phyloP scores from a whole-genome alignment of 2,113 vertebrate genomes.

The Phainopepla nitens region DNA sequence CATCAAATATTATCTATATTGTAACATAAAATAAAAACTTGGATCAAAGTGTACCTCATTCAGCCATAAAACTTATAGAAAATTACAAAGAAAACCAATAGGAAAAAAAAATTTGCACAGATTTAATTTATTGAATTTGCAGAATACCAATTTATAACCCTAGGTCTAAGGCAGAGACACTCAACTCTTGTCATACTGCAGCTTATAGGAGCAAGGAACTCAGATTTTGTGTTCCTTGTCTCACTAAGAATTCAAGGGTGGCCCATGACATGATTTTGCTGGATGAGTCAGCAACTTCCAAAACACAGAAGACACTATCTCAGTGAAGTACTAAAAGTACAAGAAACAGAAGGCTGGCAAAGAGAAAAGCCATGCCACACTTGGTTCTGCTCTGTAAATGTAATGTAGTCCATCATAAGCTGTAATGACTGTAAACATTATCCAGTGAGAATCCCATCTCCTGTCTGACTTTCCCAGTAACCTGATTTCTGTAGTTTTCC shows the following conservation, averaged over 20 bases:
- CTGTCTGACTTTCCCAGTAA: background rate
- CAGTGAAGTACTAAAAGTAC: background rate
- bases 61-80: background rate
- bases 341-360: background rate
- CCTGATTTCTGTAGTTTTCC: background rate
- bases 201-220: background rate
- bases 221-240: background rate
- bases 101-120: background rate
- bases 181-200: background rate
- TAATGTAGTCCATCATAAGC: background rate
- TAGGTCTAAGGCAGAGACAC: background rate
- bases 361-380: background rate
- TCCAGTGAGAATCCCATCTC: background rate
- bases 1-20: background rate
- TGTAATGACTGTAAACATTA: background rate
- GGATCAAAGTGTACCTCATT: background rate
- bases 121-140: background rate
- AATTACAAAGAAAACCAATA: background rate
- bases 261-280: accelerated
- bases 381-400: background rate
- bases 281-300: background rate
- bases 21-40: background rate
- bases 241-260: background rate
- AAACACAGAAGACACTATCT: background rate
- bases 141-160: background rate